Evolutionary conservation across 1,140 invertebrate species (phyloP).

Genomic region (Hycleus cichorii): DNA sequence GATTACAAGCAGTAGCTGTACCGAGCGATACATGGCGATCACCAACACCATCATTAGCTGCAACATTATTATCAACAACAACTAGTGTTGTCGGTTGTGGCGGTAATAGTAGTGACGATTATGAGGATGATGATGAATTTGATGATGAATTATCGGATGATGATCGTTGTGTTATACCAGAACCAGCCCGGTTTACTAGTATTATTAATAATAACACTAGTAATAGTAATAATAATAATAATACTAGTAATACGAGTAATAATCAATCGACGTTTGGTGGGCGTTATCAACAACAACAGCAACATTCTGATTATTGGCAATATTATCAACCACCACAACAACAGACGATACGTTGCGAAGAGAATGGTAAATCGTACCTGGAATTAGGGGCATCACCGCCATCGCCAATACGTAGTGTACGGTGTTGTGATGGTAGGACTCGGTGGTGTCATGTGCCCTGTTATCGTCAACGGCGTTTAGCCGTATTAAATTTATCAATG

Average conservation of each 20-base stretch:
- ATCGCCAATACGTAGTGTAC: slow-evolving; percentile 41
- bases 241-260: no score
- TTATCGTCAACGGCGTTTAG: slow-evolving; percentile 76
- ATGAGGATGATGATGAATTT: slow-evolving; percentile 49
- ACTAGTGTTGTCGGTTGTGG: no score
- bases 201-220: no score
- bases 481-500: slow-evolving; percentile 88
- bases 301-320: slow-evolving; percentile 44
- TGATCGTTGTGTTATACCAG: slow-evolving; percentile 34
- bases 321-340: slow-evolving; percentile 51
- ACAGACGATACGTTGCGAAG: slow-evolving; percentile 77
- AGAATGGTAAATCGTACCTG: slow-evolving; percentile 84
- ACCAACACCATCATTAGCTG: slow-evolving; percentile 43
- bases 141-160: slow-evolving; percentile 47
- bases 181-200: slow-evolving; percentile 30
- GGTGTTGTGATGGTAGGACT: slow-evolving; percentile 58
- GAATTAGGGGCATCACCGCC: slow-evolving; percentile 67
- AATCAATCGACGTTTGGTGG: background rate
- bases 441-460: slow-evolving; percentile 69
- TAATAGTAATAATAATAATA: no score
- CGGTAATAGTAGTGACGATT: slow-evolving; percentile 38
- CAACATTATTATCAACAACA: slow-evolving; percentile 40
- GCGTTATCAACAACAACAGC: slow-evolving; percentile 24
- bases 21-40: slow-evolving; percentile 45
- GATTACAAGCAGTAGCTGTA: slow-evolving; percentile 47